Base-by-base conservation (phyloP, 2,888 invertebrate species). In the Epiblema foenella region DNA sequence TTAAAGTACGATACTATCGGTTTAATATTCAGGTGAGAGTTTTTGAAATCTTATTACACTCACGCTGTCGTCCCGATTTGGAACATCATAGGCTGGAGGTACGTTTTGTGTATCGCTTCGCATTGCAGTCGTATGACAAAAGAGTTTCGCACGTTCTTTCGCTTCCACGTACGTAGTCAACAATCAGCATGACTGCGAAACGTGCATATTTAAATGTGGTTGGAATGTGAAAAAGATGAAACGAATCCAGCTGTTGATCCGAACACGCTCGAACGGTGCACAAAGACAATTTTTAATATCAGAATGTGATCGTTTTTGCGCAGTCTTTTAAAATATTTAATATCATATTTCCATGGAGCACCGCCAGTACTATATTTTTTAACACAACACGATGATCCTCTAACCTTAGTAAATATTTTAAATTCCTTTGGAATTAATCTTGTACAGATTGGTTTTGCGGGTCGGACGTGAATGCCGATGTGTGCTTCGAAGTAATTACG, bases 241-340 rank as follows among this genome's bases (percentile, higher is more conserved):
- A n/a, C n/a, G n/a, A 46, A n/a, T 46, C 7, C n/a, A 46, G 15
- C 8, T n/a, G 7, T n/a, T 42, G 42, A 42, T 46, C 46, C 46
- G 46, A 46, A 46, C 46, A 46, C 1, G 37, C 57, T 49, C 49
- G 33, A 46, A 42, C 46, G 17, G 57, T 58, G 42, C 24, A 64
- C 64, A 58, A 42, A 62, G 63, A 64, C 69, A 57, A 58, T 58
- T 65, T 67, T 69, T 65, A 69, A 65, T 65, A 69, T 69, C 58
- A 20, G 62, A 15, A 39, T 65, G 58, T 59, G 58, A 59, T 58
- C 24, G 57, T 49, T 57, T 51, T 57, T 52, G 69, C 39, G 39
- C n/a, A 57, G 58, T 29, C 58, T 59, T 59, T 42, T 59, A 59
- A 65, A 69, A 65, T 69, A 69, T 69, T 65, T 69, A 69, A 69